A percentile compares a stretch with the other conserved stretches of the same genome.
These are phyloP conservation scores for Polyommatus iphigenia DNA, from an alignment of 2,888 invertebrate species.

Conservation along the genomic window DNA sequence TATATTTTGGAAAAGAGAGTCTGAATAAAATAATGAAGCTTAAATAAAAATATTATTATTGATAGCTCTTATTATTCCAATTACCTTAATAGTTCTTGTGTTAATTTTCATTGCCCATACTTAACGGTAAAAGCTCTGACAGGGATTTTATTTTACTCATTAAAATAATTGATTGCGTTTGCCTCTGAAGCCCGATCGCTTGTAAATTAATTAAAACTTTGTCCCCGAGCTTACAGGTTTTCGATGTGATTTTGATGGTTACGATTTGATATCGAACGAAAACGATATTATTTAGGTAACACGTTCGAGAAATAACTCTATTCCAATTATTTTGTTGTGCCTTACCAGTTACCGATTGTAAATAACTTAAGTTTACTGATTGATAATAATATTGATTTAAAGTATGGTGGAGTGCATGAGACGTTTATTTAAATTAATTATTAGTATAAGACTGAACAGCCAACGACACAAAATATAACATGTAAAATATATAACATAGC, in stretches of 20 bases:
- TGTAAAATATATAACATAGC: too few relatives aligned
- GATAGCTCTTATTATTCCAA: conserved; percentile 20
- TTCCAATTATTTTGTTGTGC: neutral
- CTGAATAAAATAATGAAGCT: neutral
- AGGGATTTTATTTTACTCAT: conserved; percentile 38
- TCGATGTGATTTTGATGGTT: conserved; percentile 27
- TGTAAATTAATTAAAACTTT: conserved; percentile 37
- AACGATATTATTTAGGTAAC: conserved; percentile 11
- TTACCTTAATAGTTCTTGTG: conserved; percentile 31
- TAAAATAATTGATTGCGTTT: conserved; percentile 41
- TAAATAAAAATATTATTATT: neutral
- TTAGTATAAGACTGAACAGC: too few relatives aligned
- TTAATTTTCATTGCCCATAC: conserved; percentile 34
- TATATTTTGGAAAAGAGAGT: neutral
- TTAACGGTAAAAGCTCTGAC: conserved; percentile 35
- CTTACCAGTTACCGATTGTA: neutral
- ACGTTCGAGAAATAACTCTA: neutral
- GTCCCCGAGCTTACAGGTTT: conserved; percentile 30
- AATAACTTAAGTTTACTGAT: neutral
- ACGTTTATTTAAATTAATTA: too few relatives aligned
- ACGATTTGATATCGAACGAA: conserved; percentile 7
- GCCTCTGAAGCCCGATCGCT: conserved; percentile 36
- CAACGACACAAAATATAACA: too few relatives aligned
- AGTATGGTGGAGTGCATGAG: too few relatives aligned
- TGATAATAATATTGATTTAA: neutral